A percentile compares a stretch with the other conserved stretches of the same genome.
phyloP scores from a whole-genome alignment of 2,113 vertebrate species.

The Gallinago undulata region DNA sequence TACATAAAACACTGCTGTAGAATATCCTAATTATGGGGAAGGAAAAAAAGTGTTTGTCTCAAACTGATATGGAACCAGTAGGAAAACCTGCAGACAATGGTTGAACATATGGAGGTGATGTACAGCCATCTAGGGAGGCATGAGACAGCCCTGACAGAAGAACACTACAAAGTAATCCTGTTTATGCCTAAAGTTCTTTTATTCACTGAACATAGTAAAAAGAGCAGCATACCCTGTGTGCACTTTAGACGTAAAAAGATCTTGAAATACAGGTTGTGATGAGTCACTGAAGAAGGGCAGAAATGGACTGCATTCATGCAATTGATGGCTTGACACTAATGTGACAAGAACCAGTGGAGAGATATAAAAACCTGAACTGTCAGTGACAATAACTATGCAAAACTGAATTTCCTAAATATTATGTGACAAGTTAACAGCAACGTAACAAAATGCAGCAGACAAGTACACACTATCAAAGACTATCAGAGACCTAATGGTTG shows the following conservation, averaged over 20 bases:
- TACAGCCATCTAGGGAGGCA: not conserved
- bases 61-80: not conserved
- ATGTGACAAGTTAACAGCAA: conserved; percentile 44
- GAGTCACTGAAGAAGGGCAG: not conserved
- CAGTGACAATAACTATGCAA: conserved; percentile 7
- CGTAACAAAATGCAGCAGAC: not conserved
- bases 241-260: not conserved
- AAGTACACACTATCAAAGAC: not conserved
- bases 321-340: not conserved
- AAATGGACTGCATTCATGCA: not conserved
- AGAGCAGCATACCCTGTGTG: not conserved
- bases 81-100: not conserved
- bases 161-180: not conserved
- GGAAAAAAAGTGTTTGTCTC: not conserved
- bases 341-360: conserved; percentile 4
- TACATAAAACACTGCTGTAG: not conserved
- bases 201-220: not conserved
- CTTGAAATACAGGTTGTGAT: not conserved
- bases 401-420: conserved; percentile 35
- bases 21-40: not conserved
- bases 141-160: not conserved
- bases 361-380: conserved; percentile 42
- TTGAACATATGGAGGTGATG: not conserved
- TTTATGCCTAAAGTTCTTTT: not conserved
- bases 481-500: not conserved